Evolutionary conservation across 35 echinoderm and acorn worm genomes (phyloP).

Genomic region (Apostichopus californicus): DNA sequence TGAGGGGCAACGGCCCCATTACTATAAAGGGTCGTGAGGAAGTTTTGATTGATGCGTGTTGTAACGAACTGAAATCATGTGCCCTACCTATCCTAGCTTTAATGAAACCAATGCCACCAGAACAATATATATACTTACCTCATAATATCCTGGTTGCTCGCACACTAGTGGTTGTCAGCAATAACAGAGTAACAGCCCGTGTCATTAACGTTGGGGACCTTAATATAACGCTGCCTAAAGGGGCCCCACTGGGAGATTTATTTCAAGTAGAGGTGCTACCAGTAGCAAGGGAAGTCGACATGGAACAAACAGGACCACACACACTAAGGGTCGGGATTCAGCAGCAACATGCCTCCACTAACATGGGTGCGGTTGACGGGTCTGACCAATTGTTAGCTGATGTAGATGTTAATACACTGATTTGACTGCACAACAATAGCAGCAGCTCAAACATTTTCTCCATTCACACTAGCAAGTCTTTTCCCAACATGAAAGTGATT

Average conservation of each 20-base stretch:
- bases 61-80: background rate
- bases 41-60: constrained; percentile 17
- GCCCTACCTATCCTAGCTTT: background rate
- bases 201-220: background rate
- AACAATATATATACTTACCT: background rate
- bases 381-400: background rate
- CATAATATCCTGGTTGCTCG: constrained; percentile 12
- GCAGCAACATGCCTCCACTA: background rate
- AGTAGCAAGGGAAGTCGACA: background rate
- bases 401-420: constrained; percentile 5
- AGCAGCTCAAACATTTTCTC: background rate
- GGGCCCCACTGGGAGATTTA: background rate
- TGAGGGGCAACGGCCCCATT: constrained; percentile 7
- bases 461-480: too few species aligned
- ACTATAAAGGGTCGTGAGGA: background rate
- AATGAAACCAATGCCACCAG: constrained; percentile 12
- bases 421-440: background rate
- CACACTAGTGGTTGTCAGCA: background rate
- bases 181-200: background rate
- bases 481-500: too few species aligned
- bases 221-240: background rate
- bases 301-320: background rate
- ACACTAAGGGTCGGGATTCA: background rate
- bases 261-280: background rate
- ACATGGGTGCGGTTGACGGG: background rate